Percentiles rank a stretch among this genome's conserved stretches.
Evolutionary conservation across 2,888 invertebrate species (phyloP).

Genomic region (Petrophora chlorosata): DNA sequence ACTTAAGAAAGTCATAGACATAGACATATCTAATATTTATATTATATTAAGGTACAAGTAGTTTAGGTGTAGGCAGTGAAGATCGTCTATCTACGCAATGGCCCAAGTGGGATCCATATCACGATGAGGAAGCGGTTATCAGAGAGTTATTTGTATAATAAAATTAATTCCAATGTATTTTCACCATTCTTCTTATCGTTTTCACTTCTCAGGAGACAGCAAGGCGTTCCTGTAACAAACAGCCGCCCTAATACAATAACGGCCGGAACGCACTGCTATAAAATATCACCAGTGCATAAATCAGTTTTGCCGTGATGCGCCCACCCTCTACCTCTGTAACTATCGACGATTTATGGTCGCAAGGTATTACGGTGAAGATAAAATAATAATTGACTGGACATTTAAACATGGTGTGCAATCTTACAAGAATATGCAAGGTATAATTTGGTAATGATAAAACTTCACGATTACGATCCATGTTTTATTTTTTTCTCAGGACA

Average conservation of each 20-base stretch:
- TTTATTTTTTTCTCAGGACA: too few relatives aligned
- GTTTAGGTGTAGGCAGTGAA: too few relatives aligned
- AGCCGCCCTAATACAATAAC: conserved; percentile 86
- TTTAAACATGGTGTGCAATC: conserved; percentile 36
- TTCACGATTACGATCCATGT: too few relatives aligned
- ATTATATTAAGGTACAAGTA: too few relatives aligned
- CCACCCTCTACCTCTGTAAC: conserved; percentile 62
- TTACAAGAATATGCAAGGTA: too few relatives aligned
- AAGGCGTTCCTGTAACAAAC: conserved; percentile 65
- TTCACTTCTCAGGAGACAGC: conserved; percentile 16
- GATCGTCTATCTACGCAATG: too few relatives aligned
- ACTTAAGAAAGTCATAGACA: too few relatives aligned
- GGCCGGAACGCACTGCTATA: conserved; percentile 87
- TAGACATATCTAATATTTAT: too few relatives aligned
- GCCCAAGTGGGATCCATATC: too few relatives aligned
- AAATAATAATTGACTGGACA: conserved; percentile 72
- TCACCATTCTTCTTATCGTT: conserved; percentile 24
- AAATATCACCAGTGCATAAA: conserved; percentile 87
- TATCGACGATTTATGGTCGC: conserved; percentile 75
- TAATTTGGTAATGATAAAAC: too few relatives aligned
- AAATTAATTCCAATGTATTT: neutral
- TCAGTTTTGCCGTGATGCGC: conserved; percentile 80
- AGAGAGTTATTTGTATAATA: neutral
- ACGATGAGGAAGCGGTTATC: too few relatives aligned
- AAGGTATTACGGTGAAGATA: conserved; percentile 71